Conservation (phyloP, 2,888 invertebrate genomes). For the Idaea biselata region DNA sequence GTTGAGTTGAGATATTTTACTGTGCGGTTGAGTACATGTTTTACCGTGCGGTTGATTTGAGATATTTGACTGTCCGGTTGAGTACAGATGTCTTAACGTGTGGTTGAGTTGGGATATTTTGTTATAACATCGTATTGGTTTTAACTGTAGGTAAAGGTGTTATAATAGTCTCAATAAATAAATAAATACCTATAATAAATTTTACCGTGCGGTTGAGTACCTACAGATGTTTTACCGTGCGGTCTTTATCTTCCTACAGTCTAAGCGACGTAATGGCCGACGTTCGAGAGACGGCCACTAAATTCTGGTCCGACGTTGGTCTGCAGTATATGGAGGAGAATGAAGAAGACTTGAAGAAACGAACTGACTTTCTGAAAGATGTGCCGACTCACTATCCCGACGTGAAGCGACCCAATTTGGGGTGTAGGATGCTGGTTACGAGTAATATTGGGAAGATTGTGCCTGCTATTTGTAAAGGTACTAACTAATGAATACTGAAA, state of each 20-base stretch:
- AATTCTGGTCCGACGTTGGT: slow-evolving; percentile 87
- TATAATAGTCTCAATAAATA: too few species aligned
- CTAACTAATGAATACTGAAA: not conserved
- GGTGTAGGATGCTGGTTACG: slow-evolving; percentile 90
- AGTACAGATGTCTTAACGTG: too few species aligned
- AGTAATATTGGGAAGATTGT: slow-evolving; percentile 87
- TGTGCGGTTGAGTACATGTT: too few species aligned
- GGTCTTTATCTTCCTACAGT: slow-evolving; percentile 49
- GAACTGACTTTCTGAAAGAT: slow-evolving; percentile 86
- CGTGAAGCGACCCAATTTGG: slow-evolving; percentile 90
- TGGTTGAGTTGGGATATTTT: too few species aligned
- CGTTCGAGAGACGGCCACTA: slow-evolving; percentile 82
- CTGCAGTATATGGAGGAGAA: slow-evolving; percentile 91
- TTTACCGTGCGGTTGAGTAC: too few species aligned
- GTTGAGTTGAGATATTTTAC: too few species aligned
- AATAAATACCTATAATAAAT: too few species aligned
- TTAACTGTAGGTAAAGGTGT: too few species aligned
- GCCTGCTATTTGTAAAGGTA: slow-evolving; percentile 82
- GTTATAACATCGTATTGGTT: too few species aligned
- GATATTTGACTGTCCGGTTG: too few species aligned
- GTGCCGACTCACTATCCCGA: slow-evolving; percentile 87
- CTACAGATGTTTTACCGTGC: too few species aligned
- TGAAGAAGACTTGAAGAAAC: slow-evolving; percentile 91
- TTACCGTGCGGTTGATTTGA: too few species aligned
- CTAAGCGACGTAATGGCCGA: slow-evolving; percentile 90